A percentile compares a stretch with the other conserved stretches of the same genome.
These are phyloP conservation scores for Coelogynopora nodosa DNA, from an alignment of 2,888 invertebrate species.

Conservation along the genomic window DNA sequence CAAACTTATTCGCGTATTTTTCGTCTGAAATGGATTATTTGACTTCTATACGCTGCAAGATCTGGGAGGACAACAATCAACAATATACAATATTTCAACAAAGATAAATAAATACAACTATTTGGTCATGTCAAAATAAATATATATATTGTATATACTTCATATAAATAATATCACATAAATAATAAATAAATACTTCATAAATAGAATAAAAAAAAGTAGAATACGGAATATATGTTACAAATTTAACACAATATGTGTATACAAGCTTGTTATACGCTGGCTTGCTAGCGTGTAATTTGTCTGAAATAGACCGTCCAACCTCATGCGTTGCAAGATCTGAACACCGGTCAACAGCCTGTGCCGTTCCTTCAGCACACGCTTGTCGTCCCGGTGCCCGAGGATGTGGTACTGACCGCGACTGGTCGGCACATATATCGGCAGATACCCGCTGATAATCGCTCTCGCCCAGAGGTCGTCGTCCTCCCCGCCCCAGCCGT, in stretches of 20 bases:
- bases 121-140: too few species aligned
- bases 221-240: not conserved
- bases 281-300: not conserved
- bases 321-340: not conserved
- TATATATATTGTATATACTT: too few species aligned
- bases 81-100: too few species aligned
- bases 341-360: not conserved
- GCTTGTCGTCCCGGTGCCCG: not conserved
- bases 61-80: too few species aligned
- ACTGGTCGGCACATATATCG: not conserved
- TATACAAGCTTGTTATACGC: not conserved
- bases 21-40: too few species aligned
- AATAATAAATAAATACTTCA: too few species aligned
- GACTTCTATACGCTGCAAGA: too few species aligned
- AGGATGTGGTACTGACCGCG: not conserved
- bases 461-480: not conserved
- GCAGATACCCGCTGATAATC: not conserved
- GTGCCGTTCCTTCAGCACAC: not conserved
- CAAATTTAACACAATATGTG: not conserved
- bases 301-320: not conserved
- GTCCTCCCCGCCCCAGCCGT: conserved; percentile 36
- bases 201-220: too few species aligned
- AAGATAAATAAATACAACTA: too few species aligned
- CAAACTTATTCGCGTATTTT: too few species aligned
- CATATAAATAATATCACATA: too few species aligned